These are phyloP conservation scores for Drosophila mauritiana DNA, from an alignment of 1,140 invertebrate genomes.

Conservation along the genomic window DNA sequence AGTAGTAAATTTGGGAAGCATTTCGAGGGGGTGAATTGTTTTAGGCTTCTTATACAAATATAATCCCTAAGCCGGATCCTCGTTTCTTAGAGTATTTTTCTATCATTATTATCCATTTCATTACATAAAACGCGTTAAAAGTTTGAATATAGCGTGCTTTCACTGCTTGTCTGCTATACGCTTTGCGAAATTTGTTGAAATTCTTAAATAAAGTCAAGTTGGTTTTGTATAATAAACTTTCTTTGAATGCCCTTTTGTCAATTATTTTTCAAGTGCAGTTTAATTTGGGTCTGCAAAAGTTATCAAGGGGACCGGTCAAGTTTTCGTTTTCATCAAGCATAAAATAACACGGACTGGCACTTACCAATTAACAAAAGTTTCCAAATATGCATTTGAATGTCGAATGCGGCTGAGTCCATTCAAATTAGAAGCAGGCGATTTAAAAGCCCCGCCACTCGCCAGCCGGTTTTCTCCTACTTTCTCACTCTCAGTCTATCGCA, in stretches of 20 bases:
- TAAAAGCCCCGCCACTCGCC: conserved; percentile 47
- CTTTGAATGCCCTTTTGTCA: neutral
- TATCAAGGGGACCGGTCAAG: conserved; percentile 31
- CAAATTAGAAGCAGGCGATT: conserved; percentile 79
- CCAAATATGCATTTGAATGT: conserved; percentile 85
- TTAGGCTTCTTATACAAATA: neutral
- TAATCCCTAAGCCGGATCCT: conserved; percentile 1
- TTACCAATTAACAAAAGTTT: conserved; percentile 85
- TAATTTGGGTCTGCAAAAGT: neutral
- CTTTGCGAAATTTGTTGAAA: neutral
- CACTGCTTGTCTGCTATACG: neutral
- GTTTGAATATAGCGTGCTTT: conserved; percentile 63
- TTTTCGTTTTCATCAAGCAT: conserved; percentile 47
- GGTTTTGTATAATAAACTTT: neutral
- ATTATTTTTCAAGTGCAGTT: conserved; percentile 9
- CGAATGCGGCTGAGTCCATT: conserved; percentile 84
- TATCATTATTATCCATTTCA: neutral
- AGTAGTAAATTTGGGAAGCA: conserved; percentile 20
- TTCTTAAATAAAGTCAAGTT: too few relatives aligned
- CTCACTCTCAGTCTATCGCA: neutral
- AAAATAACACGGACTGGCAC: conserved; percentile 62
- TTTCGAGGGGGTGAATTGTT: neutral
- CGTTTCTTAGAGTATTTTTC: conserved; percentile 18
- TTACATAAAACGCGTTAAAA: conserved; percentile 47
- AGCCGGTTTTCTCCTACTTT: conserved; percentile 21